These are phyloP conservation scores for Myathropa florea DNA, from an alignment of 2,888 invertebrate genomes.

Conservation along the genomic window DNA sequence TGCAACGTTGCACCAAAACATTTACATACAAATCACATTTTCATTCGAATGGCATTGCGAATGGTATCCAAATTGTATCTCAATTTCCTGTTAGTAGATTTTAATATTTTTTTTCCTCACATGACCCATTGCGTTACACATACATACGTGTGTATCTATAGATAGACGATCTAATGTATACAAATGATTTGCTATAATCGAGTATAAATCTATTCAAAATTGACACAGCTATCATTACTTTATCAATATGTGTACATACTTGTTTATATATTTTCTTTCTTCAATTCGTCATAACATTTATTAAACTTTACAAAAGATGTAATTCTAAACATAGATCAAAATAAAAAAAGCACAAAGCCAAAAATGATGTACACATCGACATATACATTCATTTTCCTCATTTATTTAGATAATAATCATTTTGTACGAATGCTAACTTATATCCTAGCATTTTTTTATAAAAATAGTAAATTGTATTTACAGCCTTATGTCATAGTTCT, in stretches of 20 bases:
- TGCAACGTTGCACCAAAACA: constrained; percentile 52
- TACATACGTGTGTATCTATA: not conserved
- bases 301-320: constrained; percentile 48
- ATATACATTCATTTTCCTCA: not conserved
- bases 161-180: constrained; percentile 20
- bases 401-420: constrained; percentile 18
- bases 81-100: constrained; percentile 7
- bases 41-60: constrained; percentile 23
- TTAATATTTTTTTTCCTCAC: constrained; percentile 2
- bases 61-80: constrained; percentile 16
- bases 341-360: constrained; percentile 33
- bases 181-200: not conserved
- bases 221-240: constrained; percentile 27
- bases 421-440: constrained; percentile 63
- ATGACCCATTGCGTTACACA: constrained; percentile 25
- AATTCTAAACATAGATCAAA: constrained; percentile 20
- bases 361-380: not conserved
- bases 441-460: constrained; percentile 14
- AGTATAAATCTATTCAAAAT: not conserved
- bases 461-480: constrained; percentile 54
- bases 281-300: constrained; percentile 6
- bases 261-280: constrained; percentile 8
- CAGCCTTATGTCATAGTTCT: constrained; percentile 45
- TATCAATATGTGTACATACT: constrained; percentile 13
- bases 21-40: constrained; percentile 26